Conservation (phyloP, 2,888 invertebrate genomes). For the Stenotaenia linearis region DNA sequence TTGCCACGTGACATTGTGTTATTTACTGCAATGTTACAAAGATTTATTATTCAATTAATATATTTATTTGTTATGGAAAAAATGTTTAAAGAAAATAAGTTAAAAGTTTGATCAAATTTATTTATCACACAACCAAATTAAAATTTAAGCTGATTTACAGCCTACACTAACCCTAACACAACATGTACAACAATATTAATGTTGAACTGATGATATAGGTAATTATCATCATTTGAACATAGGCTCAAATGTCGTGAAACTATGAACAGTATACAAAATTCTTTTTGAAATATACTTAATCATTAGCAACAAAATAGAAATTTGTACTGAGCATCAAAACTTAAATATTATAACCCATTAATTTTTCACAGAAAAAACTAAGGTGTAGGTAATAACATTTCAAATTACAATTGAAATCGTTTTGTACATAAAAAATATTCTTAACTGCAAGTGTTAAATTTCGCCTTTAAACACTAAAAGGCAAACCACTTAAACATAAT, state of each 20-base stretch:
- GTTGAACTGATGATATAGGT: not conserved
- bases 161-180: not conserved
- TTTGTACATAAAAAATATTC: no score
- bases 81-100: no score
- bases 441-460: no score
- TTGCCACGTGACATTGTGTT: conserved; percentile 89
- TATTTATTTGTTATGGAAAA: no score
- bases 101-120: not conserved
- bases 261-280: not conserved
- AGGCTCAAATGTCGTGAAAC: not conserved
- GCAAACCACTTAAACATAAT: not conserved
- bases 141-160: not conserved
- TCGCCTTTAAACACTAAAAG: no score
- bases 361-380: not conserved
- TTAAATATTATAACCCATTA: not conserved
- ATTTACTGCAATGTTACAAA: conserved; percentile 84
- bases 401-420: not conserved
- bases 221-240: not conserved
- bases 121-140: not conserved
- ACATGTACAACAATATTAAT: not conserved
- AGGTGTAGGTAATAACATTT: not conserved
- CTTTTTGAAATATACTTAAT: not conserved
- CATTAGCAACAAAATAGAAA: not conserved
- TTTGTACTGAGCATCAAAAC: not conserved
- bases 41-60: conserved; percentile 86